A percentile compares a stretch with the other conserved stretches of the same genome.
Evolutionary conservation across 2,888 invertebrate genomes (phyloP).

Genomic region (Prosapia bicincta): DNA sequence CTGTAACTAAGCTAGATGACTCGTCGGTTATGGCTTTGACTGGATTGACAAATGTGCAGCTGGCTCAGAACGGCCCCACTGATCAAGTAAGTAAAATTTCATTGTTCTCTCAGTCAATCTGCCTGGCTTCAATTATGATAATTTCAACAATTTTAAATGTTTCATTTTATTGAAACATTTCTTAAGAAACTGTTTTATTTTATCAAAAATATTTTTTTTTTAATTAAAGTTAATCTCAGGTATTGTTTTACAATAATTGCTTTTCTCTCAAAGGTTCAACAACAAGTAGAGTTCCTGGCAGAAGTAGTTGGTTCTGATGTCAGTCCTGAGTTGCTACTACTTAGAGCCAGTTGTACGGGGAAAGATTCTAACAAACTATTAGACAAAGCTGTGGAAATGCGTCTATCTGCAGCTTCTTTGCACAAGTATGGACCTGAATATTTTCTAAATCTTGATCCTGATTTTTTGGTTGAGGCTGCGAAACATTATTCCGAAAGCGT

Average conservation of each 20-base stretch:
- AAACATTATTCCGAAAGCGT: constrained; percentile 69
- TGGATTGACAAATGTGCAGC: constrained; percentile 80
- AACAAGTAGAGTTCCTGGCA: constrained; percentile 82
- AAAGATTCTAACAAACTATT: constrained; percentile 37
- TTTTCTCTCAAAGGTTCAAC: constrained; percentile 62
- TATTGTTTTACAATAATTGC: background rate
- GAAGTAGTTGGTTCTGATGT: constrained; percentile 64
- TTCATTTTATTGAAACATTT: too few species aligned
- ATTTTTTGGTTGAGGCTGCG: constrained; percentile 76
- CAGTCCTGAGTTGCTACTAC: constrained; percentile 63
- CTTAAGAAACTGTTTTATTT: too few species aligned
- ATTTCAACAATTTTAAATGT: too few species aligned
- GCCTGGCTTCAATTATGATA: too few species aligned
- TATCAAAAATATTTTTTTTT: too few species aligned
- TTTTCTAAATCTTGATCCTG: constrained; percentile 74
- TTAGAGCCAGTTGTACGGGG: constrained; percentile 54
- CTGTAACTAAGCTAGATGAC: constrained; percentile 80
- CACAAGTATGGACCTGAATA: constrained; percentile 70
- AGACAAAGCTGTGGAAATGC: constrained; percentile 57
- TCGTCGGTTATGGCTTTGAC: constrained; percentile 74
- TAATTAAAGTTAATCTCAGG: too few species aligned
- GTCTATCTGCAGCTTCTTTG: constrained; percentile 46
- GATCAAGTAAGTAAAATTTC: constrained; percentile 57
- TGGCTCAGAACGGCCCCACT: constrained; percentile 65
- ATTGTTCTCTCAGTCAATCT: too few species aligned